Percentiles rank a stretch among this genome's conserved stretches.
These are phyloP conservation scores for Prorops nasuta DNA, from an alignment of 1,140 invertebrate genomes.

Conservation along the genomic window DNA sequence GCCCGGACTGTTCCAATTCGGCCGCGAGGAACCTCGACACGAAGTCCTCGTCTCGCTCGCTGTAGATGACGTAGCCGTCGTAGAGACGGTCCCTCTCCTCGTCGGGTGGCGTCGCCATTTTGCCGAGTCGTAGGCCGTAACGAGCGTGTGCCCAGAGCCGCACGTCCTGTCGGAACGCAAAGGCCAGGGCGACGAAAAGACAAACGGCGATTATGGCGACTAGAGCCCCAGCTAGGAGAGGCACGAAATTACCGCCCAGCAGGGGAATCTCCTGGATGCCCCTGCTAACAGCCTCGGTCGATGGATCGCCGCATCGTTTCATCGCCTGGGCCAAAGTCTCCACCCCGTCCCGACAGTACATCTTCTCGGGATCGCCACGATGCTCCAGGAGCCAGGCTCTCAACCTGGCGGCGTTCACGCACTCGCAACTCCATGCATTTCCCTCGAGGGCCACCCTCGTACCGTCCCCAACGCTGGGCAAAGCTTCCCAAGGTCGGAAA, in stretches of 20 bases:
- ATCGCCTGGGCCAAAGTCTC: conserved; percentile 61
- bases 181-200: conserved; percentile 67
- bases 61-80: conserved; percentile 86
- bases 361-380: conserved; percentile 66
- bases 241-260: conserved; percentile 66
- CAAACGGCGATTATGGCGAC: conserved; percentile 72
- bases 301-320: conserved; percentile 62
- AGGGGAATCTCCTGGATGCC: conserved; percentile 52
- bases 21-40: conserved; percentile 74
- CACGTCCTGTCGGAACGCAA: conserved; percentile 74
- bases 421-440: conserved; percentile 91
- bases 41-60: conserved; percentile 80
- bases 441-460: conserved; percentile 72
- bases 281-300: conserved; percentile 43
- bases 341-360: conserved; percentile 64
- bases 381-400: conserved; percentile 74
- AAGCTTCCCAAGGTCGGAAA: conserved; percentile 75
- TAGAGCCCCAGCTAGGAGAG: conserved; percentile 70
- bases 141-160: conserved; percentile 72
- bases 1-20: conserved; percentile 74
- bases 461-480: conserved; percentile 66
- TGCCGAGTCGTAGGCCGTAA: conserved; percentile 72
- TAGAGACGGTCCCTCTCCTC: conserved; percentile 73
- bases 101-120: conserved; percentile 60
- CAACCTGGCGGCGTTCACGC: conserved; percentile 74